Evolutionary conservation across 2,797 vertebrate species (phyloP), one percentile per base, ranked within the genome.

Genomic region (Propithecus perrieri): DNA sequence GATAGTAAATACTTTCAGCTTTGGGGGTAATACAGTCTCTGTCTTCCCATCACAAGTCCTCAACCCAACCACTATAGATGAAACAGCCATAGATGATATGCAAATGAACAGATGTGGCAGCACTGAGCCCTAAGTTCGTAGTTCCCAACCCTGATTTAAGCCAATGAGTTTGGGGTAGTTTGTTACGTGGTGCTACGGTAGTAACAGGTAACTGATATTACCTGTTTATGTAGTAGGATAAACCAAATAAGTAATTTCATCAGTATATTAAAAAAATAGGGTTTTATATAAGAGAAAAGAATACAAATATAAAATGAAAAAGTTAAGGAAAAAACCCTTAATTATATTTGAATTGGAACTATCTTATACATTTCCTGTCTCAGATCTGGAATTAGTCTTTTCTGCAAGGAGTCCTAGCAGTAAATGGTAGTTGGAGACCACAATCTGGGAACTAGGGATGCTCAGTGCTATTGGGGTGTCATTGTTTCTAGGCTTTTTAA

Each of bases 21-120:
- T 78, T 41, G 11, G 0, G 1, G 20, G 46, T 81, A 75, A 18
- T 0, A 17, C 0, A 1, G 35, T 17, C 72, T 50, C 38, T 12
- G 2, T 26, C 35, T 88, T 53, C 38, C 50, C 4, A 3, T 1
- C 14, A 61, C 5, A 35, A 38, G 35, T 22, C 17, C 46, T 88
- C 57, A 41, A 7, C 22, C 18, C 6, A 26, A 4, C n/a, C 38
- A 6, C 9, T 6, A 4, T 1, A 20, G 12, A 30, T 7, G 26
- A 61, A 61, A 53, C 0, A 17, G 48, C 20, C 35, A 15, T 0
- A 2, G 38, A 41, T 2, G 28, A 89, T 7, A 9, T 0, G 12
- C 12, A 35, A 33, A 26, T 17, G 13, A 24, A 2, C 1, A 18
- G 0, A 3, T 10, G 13, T 13, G 28, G 30, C 4, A 0, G 2